phyloP scores from a whole-genome alignment of 2,797 vertebrate species.

The Phoxinus dragarum region DNA sequence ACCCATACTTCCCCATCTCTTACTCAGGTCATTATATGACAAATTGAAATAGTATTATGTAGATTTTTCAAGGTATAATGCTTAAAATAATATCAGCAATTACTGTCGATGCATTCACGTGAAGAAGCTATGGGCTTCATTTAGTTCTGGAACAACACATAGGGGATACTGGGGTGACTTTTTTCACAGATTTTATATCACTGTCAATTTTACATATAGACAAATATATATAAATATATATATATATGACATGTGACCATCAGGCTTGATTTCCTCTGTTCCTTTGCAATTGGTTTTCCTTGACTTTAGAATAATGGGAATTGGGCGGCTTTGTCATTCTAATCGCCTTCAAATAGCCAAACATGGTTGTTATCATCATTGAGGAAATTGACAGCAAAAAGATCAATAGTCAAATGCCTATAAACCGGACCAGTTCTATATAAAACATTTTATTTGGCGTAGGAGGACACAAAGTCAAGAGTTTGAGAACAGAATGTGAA shows the following conservation, averaged over 20 bases:
- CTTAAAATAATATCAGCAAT: not conserved
- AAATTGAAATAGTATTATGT: not conserved
- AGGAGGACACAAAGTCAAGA: conserved; percentile 45
- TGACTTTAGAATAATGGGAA: not conserved
- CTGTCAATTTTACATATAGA: not conserved
- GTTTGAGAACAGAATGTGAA: conserved; percentile 58
- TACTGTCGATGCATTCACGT: not conserved
- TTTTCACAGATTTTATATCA: not conserved
- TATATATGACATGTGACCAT: not conserved
- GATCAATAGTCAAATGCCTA: not conserved
- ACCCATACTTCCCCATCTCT: not conserved
- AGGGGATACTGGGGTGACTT: not conserved
- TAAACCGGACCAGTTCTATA: not conserved
- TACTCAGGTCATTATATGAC: not conserved
- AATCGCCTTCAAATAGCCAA: not conserved
- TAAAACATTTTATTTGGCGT: not conserved
- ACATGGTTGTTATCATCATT: not conserved
- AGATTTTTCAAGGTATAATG: not conserved
- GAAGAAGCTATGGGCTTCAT: not conserved
- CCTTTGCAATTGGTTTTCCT: not conserved
- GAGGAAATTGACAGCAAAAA: conserved; percentile 1
- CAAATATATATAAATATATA: no score
- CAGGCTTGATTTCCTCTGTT: not conserved
- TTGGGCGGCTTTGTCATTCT: not conserved
- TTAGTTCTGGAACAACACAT: not conserved